Evolutionary conservation across 2,797 vertebrate genomes (phyloP).

Genomic region (Spinus olivaceus): DNA sequence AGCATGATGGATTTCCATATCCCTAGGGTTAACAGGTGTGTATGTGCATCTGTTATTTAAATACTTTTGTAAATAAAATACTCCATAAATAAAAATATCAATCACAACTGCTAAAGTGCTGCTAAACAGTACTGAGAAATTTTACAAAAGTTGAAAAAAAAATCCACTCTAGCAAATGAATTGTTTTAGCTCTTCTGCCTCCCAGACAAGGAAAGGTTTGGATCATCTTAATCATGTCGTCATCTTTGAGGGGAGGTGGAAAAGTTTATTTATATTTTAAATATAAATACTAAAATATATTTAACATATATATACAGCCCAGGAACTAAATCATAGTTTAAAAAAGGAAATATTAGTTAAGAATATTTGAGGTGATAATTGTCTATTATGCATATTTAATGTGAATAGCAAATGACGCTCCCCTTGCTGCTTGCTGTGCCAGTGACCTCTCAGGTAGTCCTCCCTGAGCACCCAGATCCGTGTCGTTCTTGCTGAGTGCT

Average conservation of each 20-base stretch:
- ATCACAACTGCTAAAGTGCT: neutral
- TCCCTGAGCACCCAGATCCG: accelerated
- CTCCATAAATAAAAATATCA: neutral
- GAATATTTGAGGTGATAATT: neutral
- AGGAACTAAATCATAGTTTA: neutral
- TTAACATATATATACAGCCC: neutral
- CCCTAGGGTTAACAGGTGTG: neutral
- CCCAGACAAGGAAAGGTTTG: neutral
- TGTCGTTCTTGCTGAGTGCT: accelerated
- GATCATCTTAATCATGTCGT: neutral
- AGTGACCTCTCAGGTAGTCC: accelerated
- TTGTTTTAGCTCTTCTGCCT: neutral
- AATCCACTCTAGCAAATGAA: neutral
- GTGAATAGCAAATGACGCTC: neutral
- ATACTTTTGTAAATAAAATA: neutral
- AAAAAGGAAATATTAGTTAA: neutral
- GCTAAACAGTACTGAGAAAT: neutral
- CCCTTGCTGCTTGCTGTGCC: neutral
- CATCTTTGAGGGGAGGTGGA: neutral
- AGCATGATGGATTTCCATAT: neutral
- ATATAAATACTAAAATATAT: neutral
- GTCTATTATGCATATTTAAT: accelerated
- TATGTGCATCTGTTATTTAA: neutral
- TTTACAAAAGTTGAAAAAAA: neutral
- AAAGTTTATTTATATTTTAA: neutral